Evolutionary conservation across 2,797 vertebrate species (phyloP).

Genomic region (Cirrhinus molitorella): DNA sequence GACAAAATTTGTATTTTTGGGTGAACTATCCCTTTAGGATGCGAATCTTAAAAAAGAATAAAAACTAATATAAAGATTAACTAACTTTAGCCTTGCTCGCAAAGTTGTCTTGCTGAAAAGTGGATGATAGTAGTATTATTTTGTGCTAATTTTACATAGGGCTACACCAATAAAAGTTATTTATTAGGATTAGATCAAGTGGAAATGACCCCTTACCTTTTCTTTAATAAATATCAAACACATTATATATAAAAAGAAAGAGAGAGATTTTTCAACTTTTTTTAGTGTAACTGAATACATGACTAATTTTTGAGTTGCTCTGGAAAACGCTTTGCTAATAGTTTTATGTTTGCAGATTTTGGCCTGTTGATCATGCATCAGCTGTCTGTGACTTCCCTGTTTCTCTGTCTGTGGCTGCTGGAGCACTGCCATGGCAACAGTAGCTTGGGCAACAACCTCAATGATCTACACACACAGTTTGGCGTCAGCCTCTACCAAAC

Average conservation of each 20-base stretch:
- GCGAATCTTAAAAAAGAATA: background rate
- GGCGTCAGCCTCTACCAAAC: constrained; percentile 82
- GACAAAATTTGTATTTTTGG: too few species aligned
- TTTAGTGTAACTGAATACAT: background rate
- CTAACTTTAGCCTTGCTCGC: background rate
- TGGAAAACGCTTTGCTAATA: background rate
- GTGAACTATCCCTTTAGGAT: background rate
- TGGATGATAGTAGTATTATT: background rate
- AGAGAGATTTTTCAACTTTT: background rate
- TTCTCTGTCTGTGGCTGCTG: constrained; percentile 77
- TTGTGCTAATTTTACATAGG: background rate
- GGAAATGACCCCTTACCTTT: background rate
- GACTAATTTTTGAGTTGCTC: background rate
- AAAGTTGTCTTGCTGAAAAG: background rate
- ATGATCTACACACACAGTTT: constrained; percentile 80
- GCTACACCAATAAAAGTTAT: background rate
- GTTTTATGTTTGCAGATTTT: constrained; percentile 24
- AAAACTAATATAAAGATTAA: background rate
- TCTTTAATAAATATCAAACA: background rate
- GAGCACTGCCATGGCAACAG: constrained; percentile 67
- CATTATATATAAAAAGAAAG: background rate
- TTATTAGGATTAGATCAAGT: background rate
- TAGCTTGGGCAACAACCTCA: constrained; percentile 77
- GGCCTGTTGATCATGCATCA: constrained; percentile 43
- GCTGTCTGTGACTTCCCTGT: constrained; percentile 68